Evolutionary conservation across 2,888 invertebrate genomes (phyloP).

Genomic region (Deilephila porcellus): DNA sequence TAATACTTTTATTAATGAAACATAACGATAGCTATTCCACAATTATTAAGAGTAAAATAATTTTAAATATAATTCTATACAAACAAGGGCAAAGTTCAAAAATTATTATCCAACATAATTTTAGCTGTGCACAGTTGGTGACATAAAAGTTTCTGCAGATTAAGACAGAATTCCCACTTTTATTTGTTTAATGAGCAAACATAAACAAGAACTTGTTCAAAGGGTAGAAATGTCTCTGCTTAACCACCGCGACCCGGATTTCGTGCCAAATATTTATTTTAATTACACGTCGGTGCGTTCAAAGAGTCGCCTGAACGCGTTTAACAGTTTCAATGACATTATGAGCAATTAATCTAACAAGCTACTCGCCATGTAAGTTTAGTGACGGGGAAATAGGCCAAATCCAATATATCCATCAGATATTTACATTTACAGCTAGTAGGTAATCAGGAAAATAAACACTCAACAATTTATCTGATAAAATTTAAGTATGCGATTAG

Average conservation of each 20-base stretch:
- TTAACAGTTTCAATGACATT: constrained; percentile 62
- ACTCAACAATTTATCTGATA: background rate
- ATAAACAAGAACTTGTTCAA: constrained; percentile 83
- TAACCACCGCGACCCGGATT: constrained; percentile 80
- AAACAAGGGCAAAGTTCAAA: constrained; percentile 3
- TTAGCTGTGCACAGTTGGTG: constrained; percentile 50
- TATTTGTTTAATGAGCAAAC: constrained; percentile 82
- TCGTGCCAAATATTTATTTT: constrained; percentile 83
- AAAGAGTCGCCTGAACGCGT: constrained; percentile 71
- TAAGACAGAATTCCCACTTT: constrained; percentile 75
- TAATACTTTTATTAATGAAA: background rate
- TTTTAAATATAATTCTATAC: background rate
- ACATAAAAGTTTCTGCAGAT: constrained; percentile 66
- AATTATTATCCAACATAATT: constrained; percentile 52
- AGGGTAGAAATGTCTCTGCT: constrained; percentile 80
- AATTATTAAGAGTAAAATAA: background rate
- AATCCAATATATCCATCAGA: background rate
- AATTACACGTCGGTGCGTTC: constrained; percentile 78
- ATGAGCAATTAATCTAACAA: constrained; percentile 59
- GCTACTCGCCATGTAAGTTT: background rate
- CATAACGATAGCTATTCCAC: background rate
- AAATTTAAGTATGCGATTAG: background rate
- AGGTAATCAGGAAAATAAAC: background rate
- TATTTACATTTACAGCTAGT: background rate
- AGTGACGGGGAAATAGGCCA: background rate